Percentiles rank a stretch among this genome's conserved stretches.
Conservation (phyloP, 64 coral and sea anemone genomes). For the Stichodactyla mertensii region DNA sequence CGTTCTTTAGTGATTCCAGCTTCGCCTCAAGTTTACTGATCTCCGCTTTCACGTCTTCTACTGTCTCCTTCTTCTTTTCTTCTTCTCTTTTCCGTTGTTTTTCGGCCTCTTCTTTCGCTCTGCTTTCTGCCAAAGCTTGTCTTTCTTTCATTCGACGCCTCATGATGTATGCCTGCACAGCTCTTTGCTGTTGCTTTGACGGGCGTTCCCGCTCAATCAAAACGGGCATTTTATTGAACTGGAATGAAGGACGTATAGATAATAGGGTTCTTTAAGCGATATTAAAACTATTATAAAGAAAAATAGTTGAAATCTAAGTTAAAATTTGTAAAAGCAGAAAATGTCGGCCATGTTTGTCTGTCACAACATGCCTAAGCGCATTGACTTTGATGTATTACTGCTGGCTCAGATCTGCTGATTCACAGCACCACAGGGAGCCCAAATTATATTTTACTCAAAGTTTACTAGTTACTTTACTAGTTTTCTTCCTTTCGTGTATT, state of each 20-base stretch:
- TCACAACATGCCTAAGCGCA: not conserved
- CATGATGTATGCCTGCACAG: conserved; percentile 70
- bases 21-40: conserved; percentile 66
- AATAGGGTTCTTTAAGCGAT: not conserved
- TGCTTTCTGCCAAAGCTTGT: conserved; percentile 57
- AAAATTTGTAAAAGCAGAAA: not conserved
- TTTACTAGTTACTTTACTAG: too few species aligned
- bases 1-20: conserved; percentile 56
- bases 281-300: not conserved
- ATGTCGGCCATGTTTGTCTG: not conserved
- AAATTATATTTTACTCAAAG: not conserved
- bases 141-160: conserved; percentile 72
- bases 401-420: too few species aligned
- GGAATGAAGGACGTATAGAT: not conserved
- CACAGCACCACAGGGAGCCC: not conserved
- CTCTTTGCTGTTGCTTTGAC: conserved; percentile 54
- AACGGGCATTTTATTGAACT: conserved; percentile 60
- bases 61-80: conserved; percentile 84
- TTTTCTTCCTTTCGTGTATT: too few species aligned
- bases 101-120: conserved; percentile 80
- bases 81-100: conserved; percentile 71
- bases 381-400: not conserved
- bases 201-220: conserved; percentile 63
- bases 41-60: conserved; percentile 76
- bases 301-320: not conserved